These are phyloP conservation scores for Drosophila parabipectinata DNA, from an alignment of 1,140 invertebrate species.

Conservation along the genomic window DNA sequence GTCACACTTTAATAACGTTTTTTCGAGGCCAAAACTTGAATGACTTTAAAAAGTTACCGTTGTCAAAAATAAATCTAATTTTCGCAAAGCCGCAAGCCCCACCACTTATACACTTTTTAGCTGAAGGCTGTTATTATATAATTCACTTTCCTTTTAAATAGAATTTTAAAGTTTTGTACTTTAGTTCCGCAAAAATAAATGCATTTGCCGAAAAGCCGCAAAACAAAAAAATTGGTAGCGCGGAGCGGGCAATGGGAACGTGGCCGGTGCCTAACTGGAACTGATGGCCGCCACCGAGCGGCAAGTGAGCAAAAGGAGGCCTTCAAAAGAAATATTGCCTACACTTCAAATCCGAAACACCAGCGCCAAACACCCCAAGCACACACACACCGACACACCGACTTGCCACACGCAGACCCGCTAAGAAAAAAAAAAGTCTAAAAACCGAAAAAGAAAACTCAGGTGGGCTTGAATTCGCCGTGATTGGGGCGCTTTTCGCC, in stretches of 20 bases:
- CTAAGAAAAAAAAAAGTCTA: slow-evolving; percentile 17
- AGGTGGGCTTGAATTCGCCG: slow-evolving; percentile 31
- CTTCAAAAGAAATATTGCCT: slow-evolving; percentile 51
- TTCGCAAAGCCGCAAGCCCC: not conserved
- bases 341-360: slow-evolving; percentile 43
- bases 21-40: not conserved
- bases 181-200: slow-evolving; percentile 10
- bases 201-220: slow-evolving; percentile 41
- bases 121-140: slow-evolving; percentile 20
- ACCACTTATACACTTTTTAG: not conserved
- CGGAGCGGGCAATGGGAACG: slow-evolving; percentile 29
- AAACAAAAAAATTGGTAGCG: slow-evolving; percentile 38
- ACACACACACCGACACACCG: slow-evolving; percentile 1
- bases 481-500: slow-evolving; percentile 28
- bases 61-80: not conserved
- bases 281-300: slow-evolving; percentile 36
- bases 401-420: slow-evolving; percentile 36
- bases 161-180: slow-evolving; percentile 16
- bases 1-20: slow-evolving; percentile 38
- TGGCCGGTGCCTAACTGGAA: slow-evolving; percentile 50
- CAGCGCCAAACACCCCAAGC: slow-evolving; percentile 22
- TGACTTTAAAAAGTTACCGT: slow-evolving; percentile 1
- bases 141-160: slow-evolving; percentile 13
- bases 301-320: slow-evolving; percentile 46
- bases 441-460: slow-evolving; percentile 20